Conservation (phyloP, 2,113 vertebrate species). For the Marmota flaviventris region DNA sequence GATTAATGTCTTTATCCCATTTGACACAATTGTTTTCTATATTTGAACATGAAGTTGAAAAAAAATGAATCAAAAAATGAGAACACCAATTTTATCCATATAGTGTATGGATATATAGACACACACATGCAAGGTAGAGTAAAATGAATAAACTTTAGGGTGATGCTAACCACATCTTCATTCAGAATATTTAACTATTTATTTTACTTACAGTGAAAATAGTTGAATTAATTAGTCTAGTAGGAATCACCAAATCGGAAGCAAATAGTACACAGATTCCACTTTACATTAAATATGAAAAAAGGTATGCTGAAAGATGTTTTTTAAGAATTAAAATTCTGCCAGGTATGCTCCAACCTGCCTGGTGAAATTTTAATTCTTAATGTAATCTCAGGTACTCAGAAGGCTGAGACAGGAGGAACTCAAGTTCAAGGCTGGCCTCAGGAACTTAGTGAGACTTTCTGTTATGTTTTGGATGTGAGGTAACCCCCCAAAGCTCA, state of each 20-base stretch:
- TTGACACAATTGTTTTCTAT: constrained; percentile 14
- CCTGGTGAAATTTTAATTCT: no score
- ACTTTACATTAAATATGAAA: not conserved
- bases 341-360: no score
- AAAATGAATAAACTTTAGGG: not conserved
- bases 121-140: not conserved
- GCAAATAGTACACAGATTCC: not conserved
- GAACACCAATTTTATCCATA: not conserved
- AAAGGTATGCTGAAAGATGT: not conserved
- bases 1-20: not conserved
- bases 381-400: no score
- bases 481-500: no score
- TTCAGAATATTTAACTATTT: not conserved
- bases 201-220: constrained; percentile 33
- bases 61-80: not conserved
- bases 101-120: not conserved
- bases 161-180: not conserved
- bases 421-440: no score
- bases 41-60: not conserved
- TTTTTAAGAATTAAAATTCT: not conserved
- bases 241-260: not conserved
- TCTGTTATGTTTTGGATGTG: no score
- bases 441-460: no score
- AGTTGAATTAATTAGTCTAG: not conserved
- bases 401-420: no score